Evolutionary conservation across 1,140 invertebrate genomes (phyloP).

Genomic region (Platorchestia sp.): DNA sequence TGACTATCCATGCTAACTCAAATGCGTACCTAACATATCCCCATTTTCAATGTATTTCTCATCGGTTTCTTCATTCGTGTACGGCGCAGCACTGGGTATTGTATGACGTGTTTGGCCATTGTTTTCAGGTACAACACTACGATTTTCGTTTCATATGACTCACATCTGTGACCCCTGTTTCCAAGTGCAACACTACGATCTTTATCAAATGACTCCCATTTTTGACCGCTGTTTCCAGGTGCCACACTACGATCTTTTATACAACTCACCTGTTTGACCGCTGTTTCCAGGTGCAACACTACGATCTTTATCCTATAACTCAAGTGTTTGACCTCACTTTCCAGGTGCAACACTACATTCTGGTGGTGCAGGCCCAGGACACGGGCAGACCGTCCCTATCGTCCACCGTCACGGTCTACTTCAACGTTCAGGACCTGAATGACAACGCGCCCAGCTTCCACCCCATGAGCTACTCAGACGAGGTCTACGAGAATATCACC

Average conservation of each 20-base stretch:
- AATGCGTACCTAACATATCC: not conserved
- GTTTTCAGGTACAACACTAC: too few relatives aligned
- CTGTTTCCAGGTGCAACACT: too few relatives aligned
- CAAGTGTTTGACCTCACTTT: constrained; percentile 62
- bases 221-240: too few relatives aligned
- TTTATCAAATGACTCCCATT: too few relatives aligned
- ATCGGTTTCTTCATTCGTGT: not conserved
- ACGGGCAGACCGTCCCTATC: constrained; percentile 88
- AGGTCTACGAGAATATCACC: constrained; percentile 88
- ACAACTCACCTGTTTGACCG: too few relatives aligned
- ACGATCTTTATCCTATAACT: too few relatives aligned
- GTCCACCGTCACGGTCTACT: constrained; percentile 90
- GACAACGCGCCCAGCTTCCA: constrained; percentile 95
- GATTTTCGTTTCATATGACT: too few relatives aligned
- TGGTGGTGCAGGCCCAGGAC: constrained; percentile 93
- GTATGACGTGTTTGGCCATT: too few relatives aligned
- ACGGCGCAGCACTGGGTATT: not conserved
- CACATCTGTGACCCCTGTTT: too few relatives aligned
- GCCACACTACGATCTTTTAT: too few relatives aligned
- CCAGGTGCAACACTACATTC: constrained; percentile 93
- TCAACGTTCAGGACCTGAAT: constrained; percentile 94
- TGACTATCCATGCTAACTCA: too few relatives aligned
- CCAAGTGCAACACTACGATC: too few relatives aligned
- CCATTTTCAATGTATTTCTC: not conserved
- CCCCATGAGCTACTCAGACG: constrained; percentile 88